Percentiles rank a stretch among this genome's conserved stretches.
Evolutionary conservation across 2,797 vertebrate genomes (phyloP).

Genomic region (Aphelocoma californica): DNA sequence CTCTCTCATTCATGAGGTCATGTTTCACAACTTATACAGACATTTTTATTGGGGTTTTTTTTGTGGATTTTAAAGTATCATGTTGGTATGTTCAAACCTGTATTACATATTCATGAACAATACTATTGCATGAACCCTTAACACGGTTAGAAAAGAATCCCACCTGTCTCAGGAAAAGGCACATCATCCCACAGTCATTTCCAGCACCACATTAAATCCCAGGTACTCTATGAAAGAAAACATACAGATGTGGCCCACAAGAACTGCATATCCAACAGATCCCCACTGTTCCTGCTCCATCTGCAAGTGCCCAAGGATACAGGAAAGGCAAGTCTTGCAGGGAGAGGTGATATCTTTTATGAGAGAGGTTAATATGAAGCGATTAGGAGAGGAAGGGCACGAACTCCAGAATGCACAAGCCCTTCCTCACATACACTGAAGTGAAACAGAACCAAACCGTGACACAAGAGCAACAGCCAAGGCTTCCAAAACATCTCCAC

Average conservation of each 20-base stretch:
- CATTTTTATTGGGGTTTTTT: not conserved
- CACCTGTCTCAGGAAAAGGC: not conserved
- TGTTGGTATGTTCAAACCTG: not conserved
- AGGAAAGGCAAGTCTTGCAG: slow-evolving; percentile 10
- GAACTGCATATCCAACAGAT: not conserved
- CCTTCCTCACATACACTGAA: not conserved
- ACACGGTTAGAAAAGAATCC: not conserved
- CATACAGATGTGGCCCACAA: not conserved
- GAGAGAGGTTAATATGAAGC: not conserved
- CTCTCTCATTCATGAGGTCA: not conserved
- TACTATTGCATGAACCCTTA: not conserved
- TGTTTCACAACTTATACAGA: not conserved
- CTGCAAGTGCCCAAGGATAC: slow-evolving; percentile 11
- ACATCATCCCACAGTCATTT: not conserved
- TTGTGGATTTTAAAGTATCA: not conserved
- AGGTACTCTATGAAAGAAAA: not conserved
- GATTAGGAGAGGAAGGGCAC: not conserved
- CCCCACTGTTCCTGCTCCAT: not conserved
- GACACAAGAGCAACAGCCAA: slow-evolving; percentile 2
- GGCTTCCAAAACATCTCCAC: slow-evolving; percentile 28
- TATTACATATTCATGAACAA: not conserved
- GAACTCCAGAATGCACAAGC: not conserved
- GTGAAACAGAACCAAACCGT: not conserved
- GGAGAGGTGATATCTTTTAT: not conserved
- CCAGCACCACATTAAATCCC: not conserved